Base-by-base conservation (phyloP, 2,888 invertebrate species). In the Phyllotreta cruciferae region DNA sequence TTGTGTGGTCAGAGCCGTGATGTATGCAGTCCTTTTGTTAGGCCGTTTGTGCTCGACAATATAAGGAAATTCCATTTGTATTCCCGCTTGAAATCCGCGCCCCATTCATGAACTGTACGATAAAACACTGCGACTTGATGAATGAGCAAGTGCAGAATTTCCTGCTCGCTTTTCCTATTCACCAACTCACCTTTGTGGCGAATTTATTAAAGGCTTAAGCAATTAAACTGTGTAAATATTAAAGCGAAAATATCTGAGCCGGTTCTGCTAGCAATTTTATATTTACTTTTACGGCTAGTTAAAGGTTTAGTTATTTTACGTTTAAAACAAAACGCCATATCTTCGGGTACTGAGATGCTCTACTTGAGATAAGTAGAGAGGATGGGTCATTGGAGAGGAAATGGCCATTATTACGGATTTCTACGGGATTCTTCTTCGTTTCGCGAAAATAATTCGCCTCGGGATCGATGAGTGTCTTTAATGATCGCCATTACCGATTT, bases 341-440 rank as follows among this genome's bases (percentile, higher is more conserved):
- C 69, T 67, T 62, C 69, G 58, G 69, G 69, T 64, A 52, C 41
- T 61, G 47, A 69, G 67, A 69, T 69, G 69, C 64, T 64, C 69
- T 69, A 69, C 69, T 69, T 69, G 56, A 66, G 69, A 69, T 69
- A 69, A 68, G 62, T 62, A 62, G 47, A 66, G 66, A 66, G 64
- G 66, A 66, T 66, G 66, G 60, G 66, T 65, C 62, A 50, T 53
- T 35, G 53, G 56, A 68, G 62, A 65, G 63, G 66, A 66, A 68
- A 68, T 66, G 65, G 65, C 62, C 62, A 66, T 66, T 66, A 66
- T 66, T 66, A 66, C 57, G 54, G 64, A 64, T 64, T 64, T 64
- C 64, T 64, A 52, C 35, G 44, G 54, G 34, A 53, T 61, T 64
- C 61, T 64, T 57, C 45, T 36, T 14, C 24, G 24, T 6, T 47